Evolutionary conservation across 2,888 invertebrate genomes (phyloP), one percentile per base, ranked within the genome.

Genomic region (Lasioglossum zephyrum): DNA sequence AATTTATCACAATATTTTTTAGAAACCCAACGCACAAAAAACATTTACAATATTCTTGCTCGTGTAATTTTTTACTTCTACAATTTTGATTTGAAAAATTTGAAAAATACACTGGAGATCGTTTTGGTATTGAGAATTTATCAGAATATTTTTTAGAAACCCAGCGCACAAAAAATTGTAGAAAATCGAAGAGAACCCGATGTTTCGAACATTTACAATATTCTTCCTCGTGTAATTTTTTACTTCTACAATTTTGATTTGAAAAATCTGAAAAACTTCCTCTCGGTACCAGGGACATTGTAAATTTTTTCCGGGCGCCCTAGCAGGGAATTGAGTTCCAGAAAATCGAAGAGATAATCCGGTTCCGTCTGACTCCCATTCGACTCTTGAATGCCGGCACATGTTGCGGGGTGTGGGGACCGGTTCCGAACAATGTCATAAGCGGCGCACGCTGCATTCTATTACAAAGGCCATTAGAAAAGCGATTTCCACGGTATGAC

Each of bases 381-480:
- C 31, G 63, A 63, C 16, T 63, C 60, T 31, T n/a, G 26, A 6
- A 16, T 31, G 63, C 5, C 5, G 13, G 63, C 26, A 31, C 63
- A 2, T 26, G 63, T 31, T 63, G 5, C 31, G 63, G 31, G 26
- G 63, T 4, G 6, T 5, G 60, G 26, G 60, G 60, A 16, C 26
- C 31, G 16, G 31, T 63, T 31, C 63, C 63, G 63, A 31, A 63
- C 63, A 31, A 63, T 63, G 63, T 63, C 63, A 63, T 26, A 63
- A 63, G 31, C 60, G 60, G 13, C n/a, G 26, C 16, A 6, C 13
- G 5, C 63, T 53, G 63, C 16, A 26, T 63, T 16, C 63, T 63
- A 63, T 63, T 31, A 63, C 63, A 63, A 63, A 63, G 63, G 63
- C 63, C 31, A 63, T 63, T 63, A 63, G 63, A 63, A 31, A 63